Evolutionary conservation across 2,797 vertebrate genomes (phyloP).

Genomic region (Arctocebus calabarensis): DNA sequence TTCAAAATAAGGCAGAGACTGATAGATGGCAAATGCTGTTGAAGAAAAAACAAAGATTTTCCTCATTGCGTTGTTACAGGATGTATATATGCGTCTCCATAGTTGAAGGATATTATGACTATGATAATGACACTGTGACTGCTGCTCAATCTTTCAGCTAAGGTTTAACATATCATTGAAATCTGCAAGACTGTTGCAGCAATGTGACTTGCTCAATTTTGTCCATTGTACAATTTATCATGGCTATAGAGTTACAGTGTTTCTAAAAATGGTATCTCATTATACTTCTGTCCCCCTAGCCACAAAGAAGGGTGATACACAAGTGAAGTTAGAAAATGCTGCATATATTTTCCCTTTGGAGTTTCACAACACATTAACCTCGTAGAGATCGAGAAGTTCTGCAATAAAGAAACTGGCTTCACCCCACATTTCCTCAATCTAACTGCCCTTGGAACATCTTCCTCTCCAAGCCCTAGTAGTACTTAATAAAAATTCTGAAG

Average conservation of each 20-base stretch:
- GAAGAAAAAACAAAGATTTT: conserved; percentile 27
- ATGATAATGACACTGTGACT: background rate
- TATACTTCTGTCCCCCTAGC: background rate
- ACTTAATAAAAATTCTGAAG: conserved; percentile 4
- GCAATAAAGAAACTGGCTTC: conserved; percentile 1
- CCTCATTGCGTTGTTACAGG: background rate
- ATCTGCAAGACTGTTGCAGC: background rate
- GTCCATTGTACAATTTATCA: background rate
- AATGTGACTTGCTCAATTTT: conserved; percentile 1
- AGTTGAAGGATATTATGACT: background rate
- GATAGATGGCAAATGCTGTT: conserved; percentile 91
- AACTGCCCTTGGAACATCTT: background rate
- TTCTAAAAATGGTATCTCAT: conserved; percentile 30
- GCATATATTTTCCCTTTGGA: background rate
- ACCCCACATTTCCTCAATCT: background rate
- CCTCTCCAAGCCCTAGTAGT: background rate
- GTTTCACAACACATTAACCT: background rate
- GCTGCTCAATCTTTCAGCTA: conserved; percentile 2
- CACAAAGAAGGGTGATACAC: background rate
- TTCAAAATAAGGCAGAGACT: conserved; percentile 91
- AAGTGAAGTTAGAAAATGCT: background rate
- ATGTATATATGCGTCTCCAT: background rate
- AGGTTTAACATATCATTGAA: background rate
- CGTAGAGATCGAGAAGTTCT: background rate
- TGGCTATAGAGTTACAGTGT: background rate